Evolutionary conservation across 1,140 invertebrate genomes (phyloP).

Genomic region (Tyrophagus putrescentiae): DNA sequence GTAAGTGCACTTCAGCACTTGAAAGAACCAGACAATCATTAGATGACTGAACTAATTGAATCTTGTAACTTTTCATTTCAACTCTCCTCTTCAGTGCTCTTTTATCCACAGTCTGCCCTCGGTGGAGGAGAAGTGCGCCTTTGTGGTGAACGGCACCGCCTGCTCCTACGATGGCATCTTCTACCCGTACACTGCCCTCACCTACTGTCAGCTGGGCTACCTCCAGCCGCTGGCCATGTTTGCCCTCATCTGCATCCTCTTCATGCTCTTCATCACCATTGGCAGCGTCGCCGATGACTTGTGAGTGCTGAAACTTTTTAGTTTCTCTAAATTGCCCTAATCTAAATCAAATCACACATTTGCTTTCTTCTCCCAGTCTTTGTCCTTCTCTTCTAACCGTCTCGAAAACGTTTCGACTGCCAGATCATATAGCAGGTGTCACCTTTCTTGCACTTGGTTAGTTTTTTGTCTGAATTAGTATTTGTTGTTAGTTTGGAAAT

Average conservation of each 20-base stretch:
- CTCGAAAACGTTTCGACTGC: slow-evolving; percentile 45
- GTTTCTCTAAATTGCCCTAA: background rate
- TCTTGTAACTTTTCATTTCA: no score
- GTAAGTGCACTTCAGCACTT: no score
- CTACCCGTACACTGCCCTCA: background rate
- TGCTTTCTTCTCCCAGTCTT: slow-evolving; percentile 40
- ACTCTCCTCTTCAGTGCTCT: background rate
- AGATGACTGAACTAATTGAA: no score
- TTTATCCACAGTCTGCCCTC: background rate
- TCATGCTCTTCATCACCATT: slow-evolving; percentile 5
- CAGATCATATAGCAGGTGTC: slow-evolving; percentile 49
- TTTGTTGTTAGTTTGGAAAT: background rate
- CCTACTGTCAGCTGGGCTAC: slow-evolving; percentile 5
- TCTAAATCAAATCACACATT: background rate
- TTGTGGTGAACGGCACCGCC: background rate
- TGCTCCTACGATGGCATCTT: slow-evolving; percentile 16
- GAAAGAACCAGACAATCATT: no score
- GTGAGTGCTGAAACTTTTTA: slow-evolving; percentile 5
- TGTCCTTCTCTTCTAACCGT: slow-evolving; percentile 51
- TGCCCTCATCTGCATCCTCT: background rate
- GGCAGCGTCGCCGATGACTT: slow-evolving; percentile 15
- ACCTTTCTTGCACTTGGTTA: slow-evolving; percentile 2
- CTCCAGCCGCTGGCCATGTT: background rate
- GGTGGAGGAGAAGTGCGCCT: background rate
- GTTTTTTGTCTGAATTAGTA: background rate